Percentiles rank a stretch among this genome's conserved stretches.
Evolutionary conservation across 2,113 vertebrate species (phyloP).

Genomic region (Ammodytes dubius): DNA sequence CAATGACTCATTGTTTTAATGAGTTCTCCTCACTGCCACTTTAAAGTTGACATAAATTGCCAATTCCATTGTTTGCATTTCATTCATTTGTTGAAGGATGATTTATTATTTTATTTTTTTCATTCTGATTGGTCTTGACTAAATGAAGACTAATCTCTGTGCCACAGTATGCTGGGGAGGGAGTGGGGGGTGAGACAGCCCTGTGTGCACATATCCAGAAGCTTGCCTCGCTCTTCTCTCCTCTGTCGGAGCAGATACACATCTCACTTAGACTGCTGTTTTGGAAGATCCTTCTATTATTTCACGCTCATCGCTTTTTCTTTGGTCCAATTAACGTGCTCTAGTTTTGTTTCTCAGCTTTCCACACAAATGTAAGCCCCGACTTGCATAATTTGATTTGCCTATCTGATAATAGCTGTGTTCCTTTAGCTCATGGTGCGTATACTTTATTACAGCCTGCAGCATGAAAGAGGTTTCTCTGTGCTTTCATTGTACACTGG

Average conservation of each 20-base stretch:
- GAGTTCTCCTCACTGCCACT: constrained; percentile 19
- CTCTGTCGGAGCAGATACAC: constrained; percentile 49
- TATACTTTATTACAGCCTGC: not conserved
- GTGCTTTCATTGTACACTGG: not conserved
- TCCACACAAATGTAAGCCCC: constrained; percentile 8
- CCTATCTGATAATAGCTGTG: constrained; percentile 28
- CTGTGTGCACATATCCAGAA: constrained; percentile 37
- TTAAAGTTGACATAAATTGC: constrained; percentile 29
- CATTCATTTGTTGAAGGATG: not conserved
- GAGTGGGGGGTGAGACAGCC: constrained; percentile 31
- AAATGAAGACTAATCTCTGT: constrained; percentile 51
- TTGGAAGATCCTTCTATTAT: constrained; percentile 53
- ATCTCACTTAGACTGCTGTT: constrained; percentile 64
- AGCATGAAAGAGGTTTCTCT: constrained; percentile 18
- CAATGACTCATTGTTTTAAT: not conserved
- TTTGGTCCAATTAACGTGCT: constrained; percentile 44
- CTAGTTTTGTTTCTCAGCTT: constrained; percentile 16
- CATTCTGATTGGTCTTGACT: constrained; percentile 19
- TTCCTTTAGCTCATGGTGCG: constrained; percentile 21
- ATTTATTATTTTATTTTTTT: not conserved
- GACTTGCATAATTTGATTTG: constrained; percentile 58
- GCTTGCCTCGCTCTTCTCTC: constrained; percentile 15
- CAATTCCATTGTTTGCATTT: constrained; percentile 30
- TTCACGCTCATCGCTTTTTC: constrained; percentile 53
- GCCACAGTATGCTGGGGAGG: constrained; percentile 33